Evolutionary conservation across 2,888 invertebrate species (phyloP).

Genomic region (Nesidiocoris tenuis): DNA sequence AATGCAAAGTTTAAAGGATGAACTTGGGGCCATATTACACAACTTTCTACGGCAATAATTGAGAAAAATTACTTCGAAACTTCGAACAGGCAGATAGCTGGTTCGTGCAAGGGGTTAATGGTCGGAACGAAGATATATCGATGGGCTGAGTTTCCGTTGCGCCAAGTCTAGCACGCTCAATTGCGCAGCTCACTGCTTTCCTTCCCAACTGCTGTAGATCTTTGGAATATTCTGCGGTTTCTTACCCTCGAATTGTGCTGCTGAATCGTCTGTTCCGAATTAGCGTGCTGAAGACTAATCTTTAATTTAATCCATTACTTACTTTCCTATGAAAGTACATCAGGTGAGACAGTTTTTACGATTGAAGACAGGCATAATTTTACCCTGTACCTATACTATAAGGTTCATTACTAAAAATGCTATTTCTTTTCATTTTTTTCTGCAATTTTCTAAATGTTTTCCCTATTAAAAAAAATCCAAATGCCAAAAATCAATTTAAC

Average conservation of each 20-base stretch:
- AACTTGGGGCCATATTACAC: neutral
- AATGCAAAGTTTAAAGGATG: neutral
- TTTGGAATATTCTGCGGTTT: neutral
- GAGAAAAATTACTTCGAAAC: conserved; percentile 25
- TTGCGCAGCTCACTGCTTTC: neutral
- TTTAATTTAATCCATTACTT: no score
- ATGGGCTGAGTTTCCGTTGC: neutral
- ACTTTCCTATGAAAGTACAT: no score
- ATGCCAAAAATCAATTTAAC: no score
- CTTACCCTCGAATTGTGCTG: neutral
- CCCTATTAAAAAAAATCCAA: no score
- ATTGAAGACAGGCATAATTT: no score
- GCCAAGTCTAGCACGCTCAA: neutral
- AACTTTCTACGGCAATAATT: conserved; percentile 10
- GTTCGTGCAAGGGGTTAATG: conserved; percentile 26
- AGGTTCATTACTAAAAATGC: no score
- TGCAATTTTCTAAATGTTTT: no score
- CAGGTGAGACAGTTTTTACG: no score
- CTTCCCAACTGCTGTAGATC: neutral
- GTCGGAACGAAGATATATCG: conserved; percentile 35
- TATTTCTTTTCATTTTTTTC: no score
- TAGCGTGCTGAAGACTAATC: no score
- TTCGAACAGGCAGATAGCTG: conserved; percentile 31
- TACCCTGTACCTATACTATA: no score
- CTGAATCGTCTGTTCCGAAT: no score